Evolutionary conservation across 2,113 vertebrate species (phyloP).

Genomic region (Prunella himalayana): DNA sequence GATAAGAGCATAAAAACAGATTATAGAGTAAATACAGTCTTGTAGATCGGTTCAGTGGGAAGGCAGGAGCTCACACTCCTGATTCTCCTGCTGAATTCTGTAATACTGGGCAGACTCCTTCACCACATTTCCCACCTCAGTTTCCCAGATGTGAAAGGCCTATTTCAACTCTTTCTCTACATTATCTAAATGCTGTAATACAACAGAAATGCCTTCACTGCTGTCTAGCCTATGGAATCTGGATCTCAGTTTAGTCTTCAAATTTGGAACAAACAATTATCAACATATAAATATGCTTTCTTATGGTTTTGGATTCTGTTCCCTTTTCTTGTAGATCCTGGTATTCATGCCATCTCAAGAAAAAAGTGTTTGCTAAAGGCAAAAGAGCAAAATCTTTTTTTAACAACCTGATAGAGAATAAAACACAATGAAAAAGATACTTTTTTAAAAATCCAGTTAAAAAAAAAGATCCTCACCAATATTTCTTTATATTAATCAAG

Average conservation of each 20-base stretch:
- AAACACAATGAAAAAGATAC: neutral
- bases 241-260: neutral
- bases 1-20: conserved; percentile 34
- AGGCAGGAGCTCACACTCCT: neutral
- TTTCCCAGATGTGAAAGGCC: neutral
- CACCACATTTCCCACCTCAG: neutral
- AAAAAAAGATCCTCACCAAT: neutral
- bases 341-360: neutral
- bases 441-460: neutral
- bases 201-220: neutral
- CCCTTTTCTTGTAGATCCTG: neutral
- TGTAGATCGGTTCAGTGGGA: neutral
- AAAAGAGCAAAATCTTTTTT: neutral
- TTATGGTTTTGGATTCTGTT: neutral
- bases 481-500: neutral
- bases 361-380: neutral
- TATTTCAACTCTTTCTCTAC: neutral
- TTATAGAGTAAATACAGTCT: neutral
- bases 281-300: neutral
- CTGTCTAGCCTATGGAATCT: neutral
- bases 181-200: neutral
- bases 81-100: neutral
- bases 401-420: neutral
- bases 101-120: neutral
- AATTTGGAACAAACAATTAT: neutral